A percentile compares a stretch with the other conserved stretches of the same genome.
phyloP scores from a whole-genome alignment of 2,797 vertebrate species.

The Sebastes minor region DNA sequence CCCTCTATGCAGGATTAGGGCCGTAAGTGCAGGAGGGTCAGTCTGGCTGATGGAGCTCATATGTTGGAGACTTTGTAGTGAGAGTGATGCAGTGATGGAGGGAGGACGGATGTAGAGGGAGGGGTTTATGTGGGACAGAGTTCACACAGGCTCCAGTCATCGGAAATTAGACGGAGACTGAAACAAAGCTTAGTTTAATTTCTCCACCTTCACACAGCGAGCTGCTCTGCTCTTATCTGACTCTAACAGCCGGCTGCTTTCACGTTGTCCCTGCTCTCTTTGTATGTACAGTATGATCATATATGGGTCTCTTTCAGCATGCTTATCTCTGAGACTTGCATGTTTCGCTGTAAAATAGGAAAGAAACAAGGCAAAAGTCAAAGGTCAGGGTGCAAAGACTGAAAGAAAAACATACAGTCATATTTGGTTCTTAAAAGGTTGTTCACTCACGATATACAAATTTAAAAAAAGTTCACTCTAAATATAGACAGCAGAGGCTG shows the following conservation, averaged over 20 bases:
- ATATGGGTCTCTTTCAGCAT: too few species aligned
- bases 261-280: not conserved
- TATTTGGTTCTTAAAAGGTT: not conserved
- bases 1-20: slow-evolving; percentile 52
- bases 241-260: slow-evolving; percentile 10
- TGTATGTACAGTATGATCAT: not conserved
- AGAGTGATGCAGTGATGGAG: not conserved
- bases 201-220: slow-evolving; percentile 9
- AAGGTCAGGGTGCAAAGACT: not conserved
- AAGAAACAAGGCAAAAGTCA: not conserved
- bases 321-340: not conserved
- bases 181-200: slow-evolving; percentile 22
- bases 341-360: not conserved
- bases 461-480: not conserved
- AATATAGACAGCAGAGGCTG: not conserved
- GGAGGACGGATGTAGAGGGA: not conserved
- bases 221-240: slow-evolving; percentile 29
- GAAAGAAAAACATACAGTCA: not conserved
- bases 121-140: slow-evolving; percentile 24
- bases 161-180: not conserved
- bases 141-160: slow-evolving; percentile 1
- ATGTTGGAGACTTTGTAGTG: slow-evolving; percentile 26
- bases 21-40: slow-evolving; percentile 44
- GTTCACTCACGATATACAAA: not conserved
- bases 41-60: slow-evolving; percentile 63